Evolutionary conservation across 35 echinoderm and acorn worm species (phyloP), one percentile per base, ranked within the genome.

Genomic region (Stichopus chloronotus): DNA sequence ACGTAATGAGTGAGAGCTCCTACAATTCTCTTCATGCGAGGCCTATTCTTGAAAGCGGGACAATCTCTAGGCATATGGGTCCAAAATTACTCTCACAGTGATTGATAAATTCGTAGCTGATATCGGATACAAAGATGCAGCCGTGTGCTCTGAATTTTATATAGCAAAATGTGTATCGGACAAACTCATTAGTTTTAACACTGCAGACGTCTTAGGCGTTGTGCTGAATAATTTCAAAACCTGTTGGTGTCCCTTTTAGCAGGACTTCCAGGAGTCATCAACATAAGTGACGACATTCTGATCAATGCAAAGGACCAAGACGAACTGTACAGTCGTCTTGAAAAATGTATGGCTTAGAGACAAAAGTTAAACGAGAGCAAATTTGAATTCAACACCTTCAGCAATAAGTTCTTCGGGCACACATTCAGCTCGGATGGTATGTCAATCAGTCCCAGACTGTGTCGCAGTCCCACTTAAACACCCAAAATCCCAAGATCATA

Each of bases 31-130:
- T 54, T 84, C 9, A 25, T 58, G 5, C 25, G 63, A 80, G 16
- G 78, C n/a, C 90, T 19, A 43, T 59, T 92, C 14, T 53, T 71
- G 19, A 59, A 25, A 1, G 82, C 74, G 53, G 21, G 55, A 24
- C 17, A 25, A 96, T 53, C 52, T 97, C 55, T 97, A 90, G 91
- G 91, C 90, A 54, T 97, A 93, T 95, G 93, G 96, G 59, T n/a
- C 78, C 53, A 97, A 94, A 12, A 94, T 68, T 56, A 19, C 83
- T 17, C 25, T 96, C 16, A 68, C 19, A 9, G 85, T 96, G 24
- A 52, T 94, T 11, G 96, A 93, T 19, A 94, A 92, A 92, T 92
- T 94, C 53, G 61, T 53, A 55, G 53, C 92, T 16, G 78, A 77
- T 58, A 53, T 88, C n/a, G 6, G 8, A 6, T 94, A 92, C 72